Evolutionary conservation across 2,113 vertebrate species (phyloP).

Genomic region (Pimephales promelas): DNA sequence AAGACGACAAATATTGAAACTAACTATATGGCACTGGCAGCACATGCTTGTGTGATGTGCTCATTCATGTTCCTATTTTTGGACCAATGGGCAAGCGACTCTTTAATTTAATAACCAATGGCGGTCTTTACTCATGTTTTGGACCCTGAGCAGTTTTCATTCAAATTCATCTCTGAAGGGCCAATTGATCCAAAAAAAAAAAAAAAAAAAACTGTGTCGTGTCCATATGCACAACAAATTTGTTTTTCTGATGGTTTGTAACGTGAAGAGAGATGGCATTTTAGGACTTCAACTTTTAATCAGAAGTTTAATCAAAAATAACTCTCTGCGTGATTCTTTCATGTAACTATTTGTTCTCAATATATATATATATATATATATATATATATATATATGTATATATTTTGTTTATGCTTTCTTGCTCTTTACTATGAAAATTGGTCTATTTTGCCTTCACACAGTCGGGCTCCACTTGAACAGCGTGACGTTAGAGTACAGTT

Average conservation of each 20-base stretch:
- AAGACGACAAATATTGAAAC: neutral
- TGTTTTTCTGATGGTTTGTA: neutral
- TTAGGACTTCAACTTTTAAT: neutral
- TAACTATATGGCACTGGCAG: neutral
- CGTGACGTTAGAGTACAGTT: neutral
- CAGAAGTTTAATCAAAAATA: neutral
- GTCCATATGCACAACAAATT: neutral
- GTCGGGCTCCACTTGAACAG: neutral
- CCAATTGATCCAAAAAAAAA: neutral
- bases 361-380: too few species aligned
- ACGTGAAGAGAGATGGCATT: neutral
- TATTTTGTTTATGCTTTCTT: too few species aligned
- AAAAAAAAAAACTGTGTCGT: neutral
- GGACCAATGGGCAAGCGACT: neutral
- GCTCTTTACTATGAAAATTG: neutral
- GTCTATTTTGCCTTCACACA: neutral
- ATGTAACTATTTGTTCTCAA: neutral
- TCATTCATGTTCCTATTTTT: too few species aligned
- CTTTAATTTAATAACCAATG: neutral
- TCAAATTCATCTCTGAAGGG: neutral
- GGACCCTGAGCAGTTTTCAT: neutral
- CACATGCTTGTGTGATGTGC: neutral
- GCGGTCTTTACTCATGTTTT: neutral
- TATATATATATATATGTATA: too few species aligned
- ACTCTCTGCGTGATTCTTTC: neutral